phyloP scores from a whole-genome alignment of 2,888 invertebrate species.

The Drosophila demipolita region DNA sequence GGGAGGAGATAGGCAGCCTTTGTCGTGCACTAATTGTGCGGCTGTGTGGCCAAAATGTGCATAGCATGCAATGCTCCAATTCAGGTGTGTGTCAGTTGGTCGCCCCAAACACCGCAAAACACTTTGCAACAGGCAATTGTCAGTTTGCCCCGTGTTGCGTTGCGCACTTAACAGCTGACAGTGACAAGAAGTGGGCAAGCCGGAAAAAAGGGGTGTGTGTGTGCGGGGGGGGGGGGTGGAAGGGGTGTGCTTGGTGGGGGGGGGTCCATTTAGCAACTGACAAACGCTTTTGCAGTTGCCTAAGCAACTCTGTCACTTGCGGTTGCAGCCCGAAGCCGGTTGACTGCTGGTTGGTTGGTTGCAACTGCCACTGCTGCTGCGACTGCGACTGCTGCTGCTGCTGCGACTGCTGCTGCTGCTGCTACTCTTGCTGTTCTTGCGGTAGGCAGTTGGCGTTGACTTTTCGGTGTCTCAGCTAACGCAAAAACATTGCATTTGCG shows the following conservation, averaged over 20 bases:
- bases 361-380: neutral
- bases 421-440: constrained; percentile 2
- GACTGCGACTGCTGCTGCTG: neutral
- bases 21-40: constrained; percentile 78
- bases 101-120: constrained; percentile 72
- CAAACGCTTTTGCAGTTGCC: constrained; percentile 60
- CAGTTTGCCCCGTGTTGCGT: constrained; percentile 46
- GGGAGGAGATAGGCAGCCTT: constrained; percentile 40
- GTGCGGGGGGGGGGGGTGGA: neutral
- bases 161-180: constrained; percentile 41
- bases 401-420: constrained; percentile 3
- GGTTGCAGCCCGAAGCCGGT: constrained; percentile 46
- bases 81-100: constrained; percentile 81
- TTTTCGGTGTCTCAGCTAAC: constrained; percentile 10
- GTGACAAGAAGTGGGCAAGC: constrained; percentile 5
- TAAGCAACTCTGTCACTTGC: constrained; percentile 73
- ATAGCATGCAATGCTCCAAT: constrained; percentile 75
- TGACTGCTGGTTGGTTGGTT: constrained; percentile 8
- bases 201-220: neutral
- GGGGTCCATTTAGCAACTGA: constrained; percentile 61
- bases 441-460: constrained; percentile 22
- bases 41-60: constrained; percentile 74
- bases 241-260: neutral
- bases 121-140: constrained; percentile 76
- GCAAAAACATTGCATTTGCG: constrained; percentile 5